These are phyloP conservation scores for Sturnira hondurensis DNA, from an alignment of 2,113 vertebrate species.

Conservation along the genomic window DNA sequence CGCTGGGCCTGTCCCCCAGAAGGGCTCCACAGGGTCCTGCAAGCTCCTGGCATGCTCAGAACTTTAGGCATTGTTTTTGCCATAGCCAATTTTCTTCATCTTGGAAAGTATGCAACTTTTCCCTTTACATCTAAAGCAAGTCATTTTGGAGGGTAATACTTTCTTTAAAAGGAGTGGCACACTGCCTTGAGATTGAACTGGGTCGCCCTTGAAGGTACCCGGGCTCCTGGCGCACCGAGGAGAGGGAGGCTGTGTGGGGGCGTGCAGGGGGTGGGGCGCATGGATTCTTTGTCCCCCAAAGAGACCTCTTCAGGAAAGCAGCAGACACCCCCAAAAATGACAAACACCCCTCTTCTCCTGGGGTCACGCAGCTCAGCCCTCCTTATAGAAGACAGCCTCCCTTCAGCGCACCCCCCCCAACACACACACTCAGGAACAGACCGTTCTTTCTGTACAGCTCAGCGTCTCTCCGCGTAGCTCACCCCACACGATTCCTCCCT, in stretches of 20 bases:
- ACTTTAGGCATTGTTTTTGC: neutral
- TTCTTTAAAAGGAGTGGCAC: neutral
- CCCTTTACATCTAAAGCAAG: neutral
- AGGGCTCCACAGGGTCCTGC: neutral
- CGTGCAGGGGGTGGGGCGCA: accelerated
- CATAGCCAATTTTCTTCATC: neutral
- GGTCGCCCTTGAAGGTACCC: neutral
- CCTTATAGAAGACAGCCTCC: neutral
- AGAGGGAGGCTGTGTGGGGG: neutral
- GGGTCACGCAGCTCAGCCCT: neutral
- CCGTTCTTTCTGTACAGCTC: accelerated
- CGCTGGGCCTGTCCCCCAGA: neutral
- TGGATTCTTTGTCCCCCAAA: neutral
- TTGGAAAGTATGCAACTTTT: neutral
- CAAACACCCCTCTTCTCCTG: neutral
- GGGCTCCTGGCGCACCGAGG: accelerated
- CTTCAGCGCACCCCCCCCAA: accelerated
- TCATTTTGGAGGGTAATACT: neutral
- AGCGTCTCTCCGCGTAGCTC: neutral
- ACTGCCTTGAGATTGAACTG: neutral
- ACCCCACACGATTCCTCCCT: too few relatives aligned
- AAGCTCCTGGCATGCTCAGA: neutral
- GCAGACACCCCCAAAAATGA: neutral
- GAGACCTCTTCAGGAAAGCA: too few relatives aligned
- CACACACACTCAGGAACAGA: neutral